phyloP scores from a whole-genome alignment of 2,113 vertebrate species.

The Ahaetulla prasina region DNA sequence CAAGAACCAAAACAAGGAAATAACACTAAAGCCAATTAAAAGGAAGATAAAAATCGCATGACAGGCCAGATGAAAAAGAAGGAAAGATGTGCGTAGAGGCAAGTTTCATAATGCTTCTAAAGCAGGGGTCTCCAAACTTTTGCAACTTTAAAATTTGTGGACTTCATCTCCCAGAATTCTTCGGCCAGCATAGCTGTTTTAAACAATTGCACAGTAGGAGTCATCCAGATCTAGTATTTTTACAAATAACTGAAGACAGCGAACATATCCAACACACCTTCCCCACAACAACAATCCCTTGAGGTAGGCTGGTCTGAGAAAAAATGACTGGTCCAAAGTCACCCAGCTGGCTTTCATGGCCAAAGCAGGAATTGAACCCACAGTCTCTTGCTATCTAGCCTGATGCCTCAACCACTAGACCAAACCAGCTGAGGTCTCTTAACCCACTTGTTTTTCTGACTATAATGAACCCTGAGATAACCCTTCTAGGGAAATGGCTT shows the following conservation, averaged over 20 bases:
- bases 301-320: no score
- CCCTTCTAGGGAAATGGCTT: not conserved
- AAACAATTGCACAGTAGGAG: not conserved
- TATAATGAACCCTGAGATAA: not conserved
- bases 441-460: not conserved
- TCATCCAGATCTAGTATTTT: not conserved
- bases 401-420: no score
- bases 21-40: not conserved
- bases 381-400: no score
- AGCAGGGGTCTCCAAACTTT: not conserved
- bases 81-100: not conserved
- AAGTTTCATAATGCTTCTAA: not conserved
- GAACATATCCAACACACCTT: not conserved
- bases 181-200: not conserved
- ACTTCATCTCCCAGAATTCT: not conserved
- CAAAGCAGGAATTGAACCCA: no score
- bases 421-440: not conserved
- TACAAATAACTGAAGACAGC: not conserved
- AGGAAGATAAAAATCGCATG: not conserved
- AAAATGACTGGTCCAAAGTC: no score
- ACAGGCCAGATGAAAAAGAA: not conserved
- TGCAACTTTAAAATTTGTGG: not conserved
- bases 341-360: no score
- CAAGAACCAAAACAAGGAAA: not conserved
- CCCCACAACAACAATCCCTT: not conserved